These are phyloP conservation scores for Druceiella hillmani DNA, from an alignment of 2,888 invertebrate species.

Conservation along the genomic window DNA sequence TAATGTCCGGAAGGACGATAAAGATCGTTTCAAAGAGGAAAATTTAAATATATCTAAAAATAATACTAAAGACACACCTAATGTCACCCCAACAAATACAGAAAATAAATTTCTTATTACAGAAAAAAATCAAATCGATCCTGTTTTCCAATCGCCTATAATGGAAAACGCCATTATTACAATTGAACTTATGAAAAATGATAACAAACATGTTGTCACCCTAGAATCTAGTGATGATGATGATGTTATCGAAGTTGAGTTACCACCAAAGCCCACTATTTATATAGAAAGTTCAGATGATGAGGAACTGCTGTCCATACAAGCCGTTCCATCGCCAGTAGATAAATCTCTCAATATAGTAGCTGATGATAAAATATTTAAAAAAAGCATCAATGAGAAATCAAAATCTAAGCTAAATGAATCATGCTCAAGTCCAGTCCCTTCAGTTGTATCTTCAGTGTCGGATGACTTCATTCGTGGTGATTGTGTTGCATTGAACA, in stretches of 20 bases:
- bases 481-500: slow-evolving; percentile 47
- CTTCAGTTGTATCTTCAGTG: slow-evolving; percentile 45
- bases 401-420: too few relatives aligned
- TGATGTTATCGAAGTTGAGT: slow-evolving; percentile 44
- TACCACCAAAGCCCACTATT: slow-evolving; percentile 45
- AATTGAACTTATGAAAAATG: slow-evolving; percentile 38
- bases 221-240: slow-evolving; percentile 45
- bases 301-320: slow-evolving; percentile 35
- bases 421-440: slow-evolving; percentile 46
- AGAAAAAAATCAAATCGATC: slow-evolving; percentile 8
- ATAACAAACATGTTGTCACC: slow-evolving; percentile 29
- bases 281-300: slow-evolving; percentile 49
- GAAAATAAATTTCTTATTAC: background rate
- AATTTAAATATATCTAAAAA: too few relatives aligned
- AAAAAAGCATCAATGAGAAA: slow-evolving; percentile 22
- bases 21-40: too few relatives aligned
- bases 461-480: slow-evolving; percentile 48
- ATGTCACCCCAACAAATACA: too few relatives aligned
- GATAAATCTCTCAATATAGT: too few relatives aligned
- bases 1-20: too few relatives aligned
- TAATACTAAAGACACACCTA: too few relatives aligned
- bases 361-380: too few relatives aligned
- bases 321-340: too few relatives aligned
- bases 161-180: slow-evolving; percentile 33
- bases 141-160: slow-evolving; percentile 35